phyloP scores from a whole-genome alignment of 2,888 invertebrate species.

The Drosophila limbata region DNA sequence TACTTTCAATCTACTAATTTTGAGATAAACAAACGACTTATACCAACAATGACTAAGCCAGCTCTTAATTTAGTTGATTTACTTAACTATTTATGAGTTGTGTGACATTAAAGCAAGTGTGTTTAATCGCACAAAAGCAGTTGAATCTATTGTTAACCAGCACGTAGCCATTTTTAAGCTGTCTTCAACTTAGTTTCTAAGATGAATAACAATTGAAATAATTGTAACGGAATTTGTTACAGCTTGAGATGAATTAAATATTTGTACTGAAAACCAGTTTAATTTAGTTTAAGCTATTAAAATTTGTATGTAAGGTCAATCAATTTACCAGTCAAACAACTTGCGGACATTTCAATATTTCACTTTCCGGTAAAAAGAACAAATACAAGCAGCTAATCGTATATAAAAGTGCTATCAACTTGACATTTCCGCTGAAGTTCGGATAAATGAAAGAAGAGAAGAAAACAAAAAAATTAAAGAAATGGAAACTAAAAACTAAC shows the following conservation, averaged over 20 bases:
- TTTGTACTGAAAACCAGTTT: background rate
- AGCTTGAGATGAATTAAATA: background rate
- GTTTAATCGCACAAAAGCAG: background rate
- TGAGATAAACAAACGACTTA: constrained; percentile 4
- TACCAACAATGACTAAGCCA: constrained; percentile 1
- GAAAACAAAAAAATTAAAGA: background rate
- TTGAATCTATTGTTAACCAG: constrained; percentile 10
- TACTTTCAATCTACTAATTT: constrained; percentile 6
- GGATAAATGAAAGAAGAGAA: background rate
- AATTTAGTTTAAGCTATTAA: background rate
- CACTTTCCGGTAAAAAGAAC: background rate
- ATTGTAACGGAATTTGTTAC: background rate
- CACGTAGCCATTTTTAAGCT: background rate
- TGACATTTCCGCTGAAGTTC: constrained; percentile 54
- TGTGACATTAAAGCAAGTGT: constrained; percentile 8
- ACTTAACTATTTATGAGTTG: background rate
- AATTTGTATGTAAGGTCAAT: background rate
- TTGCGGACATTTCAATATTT: constrained; percentile 9
- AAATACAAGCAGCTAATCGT: constrained; percentile 12
- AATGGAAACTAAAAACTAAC: constrained; percentile 17
- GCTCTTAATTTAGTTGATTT: constrained; percentile 10
- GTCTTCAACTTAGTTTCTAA: background rate
- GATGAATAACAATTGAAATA: background rate
- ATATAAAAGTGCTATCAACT: constrained; percentile 32
- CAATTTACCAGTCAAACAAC: background rate